Conservation (phyloP, 2,888 invertebrate genomes). For the Lamellibrachia columna region DNA sequence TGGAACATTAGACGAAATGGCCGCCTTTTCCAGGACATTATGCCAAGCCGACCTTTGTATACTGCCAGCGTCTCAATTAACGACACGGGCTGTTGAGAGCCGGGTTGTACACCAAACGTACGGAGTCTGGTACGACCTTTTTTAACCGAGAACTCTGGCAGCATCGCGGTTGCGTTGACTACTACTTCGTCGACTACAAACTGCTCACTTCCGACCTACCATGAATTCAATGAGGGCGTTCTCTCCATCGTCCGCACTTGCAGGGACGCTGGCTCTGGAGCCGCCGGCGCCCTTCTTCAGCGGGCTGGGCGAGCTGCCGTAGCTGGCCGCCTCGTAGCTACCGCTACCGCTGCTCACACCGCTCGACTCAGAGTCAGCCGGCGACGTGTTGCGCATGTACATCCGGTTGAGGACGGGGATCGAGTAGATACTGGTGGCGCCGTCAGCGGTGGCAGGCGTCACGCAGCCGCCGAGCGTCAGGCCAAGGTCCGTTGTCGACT, state of each 20-base stretch:
- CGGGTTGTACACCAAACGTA: too few relatives aligned
- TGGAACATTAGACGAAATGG: too few relatives aligned
- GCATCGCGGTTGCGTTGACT: too few relatives aligned
- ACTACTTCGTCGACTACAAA: too few relatives aligned
- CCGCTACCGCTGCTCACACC: slow-evolving; percentile 63
- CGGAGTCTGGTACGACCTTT: too few relatives aligned
- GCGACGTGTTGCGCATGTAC: slow-evolving; percentile 32
- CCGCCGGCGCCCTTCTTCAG: background rate
- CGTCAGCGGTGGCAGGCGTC: slow-evolving; percentile 18
- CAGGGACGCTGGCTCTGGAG: slow-evolving; percentile 31
- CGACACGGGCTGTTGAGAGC: too few relatives aligned
- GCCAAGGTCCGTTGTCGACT: background rate
- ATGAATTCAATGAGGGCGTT: slow-evolving; percentile 39
- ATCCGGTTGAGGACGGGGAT: slow-evolving; percentile 19
- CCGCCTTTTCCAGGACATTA: too few relatives aligned
- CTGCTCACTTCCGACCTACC: slow-evolving; percentile 28
- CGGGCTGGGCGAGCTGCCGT: background rate
- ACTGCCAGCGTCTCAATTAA: too few relatives aligned
- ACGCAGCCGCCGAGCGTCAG: slow-evolving; percentile 22
- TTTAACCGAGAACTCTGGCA: too few relatives aligned
- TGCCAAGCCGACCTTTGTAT: too few relatives aligned
- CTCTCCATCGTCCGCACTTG: background rate
- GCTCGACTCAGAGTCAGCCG: slow-evolving; percentile 68
- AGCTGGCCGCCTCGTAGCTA: background rate
- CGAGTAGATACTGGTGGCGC: background rate